Base-by-base conservation (phyloP, 2,888 invertebrate genomes). In the Eilema griseolum region DNA sequence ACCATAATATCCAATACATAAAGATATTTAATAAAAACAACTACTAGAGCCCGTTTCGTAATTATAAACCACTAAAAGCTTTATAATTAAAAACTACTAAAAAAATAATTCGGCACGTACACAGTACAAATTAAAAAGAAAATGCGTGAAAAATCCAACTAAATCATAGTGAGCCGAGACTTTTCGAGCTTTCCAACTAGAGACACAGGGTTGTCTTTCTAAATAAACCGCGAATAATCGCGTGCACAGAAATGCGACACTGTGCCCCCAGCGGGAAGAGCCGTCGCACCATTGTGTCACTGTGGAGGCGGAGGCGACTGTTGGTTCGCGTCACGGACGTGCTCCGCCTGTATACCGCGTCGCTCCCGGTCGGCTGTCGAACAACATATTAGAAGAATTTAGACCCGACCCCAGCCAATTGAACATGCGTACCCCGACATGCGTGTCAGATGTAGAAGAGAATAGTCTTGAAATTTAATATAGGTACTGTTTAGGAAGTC, bases 261-360 rank as follows among this genome's bases (percentile, higher is more conserved):
- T 74, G 79, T 81, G 76, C 79, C 81, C 71, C 79, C 69, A 80
- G 75, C 71, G 41, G 73, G 72, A 66, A 52, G 37, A 66, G 66
- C 75, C 71, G 77, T 75, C 83, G 85, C 89, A 86, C 87, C 77
- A 88, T 87, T 79, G 89, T 88, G 78, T 89, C 90, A 81, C 88
- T 88, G 90, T 90, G 91, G 74, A 89, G 87, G 64, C 90, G 87
- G 72, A 85, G 87, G 57, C 91, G 88, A 76, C 84, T 83, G 77
- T 81, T 79, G 66, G 83, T 75, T 74, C 84, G 83, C 65, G 80
- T 72, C 74, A 81, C 79, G 69, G 78, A 77, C 64, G 74, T 71
- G 62, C 67, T 71, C 68, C 82, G 79, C 56, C 78, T 73, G 74
- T 76, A 78, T 56, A 83, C 78, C 74, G 82, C 86, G 75, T 74